Base-by-base conservation (phyloP, 2,113 vertebrate species). In the Perca schrenkii region DNA sequence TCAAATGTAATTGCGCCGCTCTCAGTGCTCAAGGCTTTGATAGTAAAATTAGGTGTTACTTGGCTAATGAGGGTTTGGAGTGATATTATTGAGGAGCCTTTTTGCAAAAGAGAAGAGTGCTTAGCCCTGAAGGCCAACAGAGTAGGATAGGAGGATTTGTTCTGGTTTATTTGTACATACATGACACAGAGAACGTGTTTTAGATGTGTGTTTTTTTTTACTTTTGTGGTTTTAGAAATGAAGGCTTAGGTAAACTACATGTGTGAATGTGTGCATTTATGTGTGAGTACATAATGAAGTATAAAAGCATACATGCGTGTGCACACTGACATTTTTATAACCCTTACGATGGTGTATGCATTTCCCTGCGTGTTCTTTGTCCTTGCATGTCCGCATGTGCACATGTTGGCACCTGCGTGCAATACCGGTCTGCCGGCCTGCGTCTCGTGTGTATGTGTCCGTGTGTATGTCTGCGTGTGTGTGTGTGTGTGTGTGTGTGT, bases 281-380 rank as follows among this genome's bases (percentile, higher is more conserved):
- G n/a, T 85, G 60, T 83, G 77, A 66, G 47, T 80, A 21, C 74
- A 74, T 67, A 49, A 54, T 67, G 36, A 54, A 75, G 28, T 81
- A 13, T 85, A 67, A 77, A 77, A 82, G 60, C 67, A 80, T 82
- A 79, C 60, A 56, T 88, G 28, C 53, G 79, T 89, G 77, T 77
- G 22, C 73, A 57, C 79, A 77, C 14, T 19, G 46, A 31, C 81
- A 61, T 80, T 78, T 79, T 82, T 78, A 28, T 86, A 85, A 90
- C 86, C 80, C 80, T 90, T 71, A 85, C 79, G 4, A 79, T 85
- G 85, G 83, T 90, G 73, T 93, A 89, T 94, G 92, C 92, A 74
- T 94, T 92, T 94, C 86, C 92, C 93, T 94, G 75, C 92, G 91
- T 94, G 91, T 93, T 93, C 74, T 90, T 31, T 94, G 89, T 94